These are phyloP conservation scores for Chelidonichthys spinosus DNA, from an alignment of 2,797 vertebrate species.

Conservation along the genomic window DNA sequence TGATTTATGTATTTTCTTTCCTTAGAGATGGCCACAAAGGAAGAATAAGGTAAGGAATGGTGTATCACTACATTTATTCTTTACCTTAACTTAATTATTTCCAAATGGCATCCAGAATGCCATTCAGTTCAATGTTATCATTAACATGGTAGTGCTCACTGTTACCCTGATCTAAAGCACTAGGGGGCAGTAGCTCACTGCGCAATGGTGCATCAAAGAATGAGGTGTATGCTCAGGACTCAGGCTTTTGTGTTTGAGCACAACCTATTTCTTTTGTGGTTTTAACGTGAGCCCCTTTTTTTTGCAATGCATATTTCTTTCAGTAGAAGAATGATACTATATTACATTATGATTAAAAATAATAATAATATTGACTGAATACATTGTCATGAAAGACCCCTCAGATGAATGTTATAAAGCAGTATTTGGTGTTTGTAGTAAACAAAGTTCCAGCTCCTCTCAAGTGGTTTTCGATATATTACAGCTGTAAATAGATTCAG, in stretches of 20 bases:
- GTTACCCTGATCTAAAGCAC: slow-evolving; percentile 75
- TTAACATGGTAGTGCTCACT: not conserved
- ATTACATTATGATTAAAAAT: slow-evolving; percentile 64
- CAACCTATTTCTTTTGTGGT: slow-evolving; percentile 62
- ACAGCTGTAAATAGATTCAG: slow-evolving; percentile 82
- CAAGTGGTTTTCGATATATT: slow-evolving; percentile 74
- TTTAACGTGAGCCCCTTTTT: slow-evolving; percentile 48
- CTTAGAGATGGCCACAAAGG: slow-evolving; percentile 87
- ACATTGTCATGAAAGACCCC: slow-evolving; percentile 43
- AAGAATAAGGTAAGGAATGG: slow-evolving; percentile 81
- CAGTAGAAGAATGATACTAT: slow-evolving; percentile 42
- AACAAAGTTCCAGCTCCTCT: slow-evolving; percentile 77
- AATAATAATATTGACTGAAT: slow-evolving; percentile 68
- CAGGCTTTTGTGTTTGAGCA: slow-evolving; percentile 68
- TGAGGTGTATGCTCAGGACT: slow-evolving; percentile 44
- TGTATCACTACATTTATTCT: slow-evolving; percentile 1
- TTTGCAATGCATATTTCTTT: slow-evolving; percentile 65
- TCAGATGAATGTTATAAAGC: slow-evolving; percentile 52
- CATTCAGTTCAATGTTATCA: not conserved
- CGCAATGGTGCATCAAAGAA: slow-evolving; percentile 75
- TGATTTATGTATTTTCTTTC: slow-evolving; percentile 40
- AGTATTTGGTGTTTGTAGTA: slow-evolving; percentile 70
- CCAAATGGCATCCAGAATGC: not conserved
- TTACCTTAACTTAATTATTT: slow-evolving; percentile 9
- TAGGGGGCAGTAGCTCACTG: slow-evolving; percentile 93